Percentiles rank a stretch among this genome's conserved stretches.
Evolutionary conservation across 2,113 vertebrate species (phyloP).

Genomic region (Anser cygnoides): DNA sequence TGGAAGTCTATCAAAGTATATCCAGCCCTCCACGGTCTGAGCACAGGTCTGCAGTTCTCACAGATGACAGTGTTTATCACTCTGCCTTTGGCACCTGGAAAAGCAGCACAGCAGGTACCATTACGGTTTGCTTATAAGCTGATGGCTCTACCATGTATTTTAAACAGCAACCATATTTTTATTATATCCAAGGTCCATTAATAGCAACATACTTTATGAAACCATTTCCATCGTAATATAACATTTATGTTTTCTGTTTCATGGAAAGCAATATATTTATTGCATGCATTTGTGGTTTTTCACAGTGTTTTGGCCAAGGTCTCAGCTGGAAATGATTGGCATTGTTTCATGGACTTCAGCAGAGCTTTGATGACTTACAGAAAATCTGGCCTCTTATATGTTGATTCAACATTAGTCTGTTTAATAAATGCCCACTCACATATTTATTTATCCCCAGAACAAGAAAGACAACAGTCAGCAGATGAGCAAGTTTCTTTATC

Average conservation of each 20-base stretch:
- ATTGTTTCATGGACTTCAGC: constrained; percentile 6
- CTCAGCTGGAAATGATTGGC: background rate
- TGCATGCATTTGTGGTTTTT: background rate
- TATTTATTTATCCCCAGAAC: constrained; percentile 31
- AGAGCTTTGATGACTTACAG: constrained; percentile 38
- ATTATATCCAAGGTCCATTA: background rate
- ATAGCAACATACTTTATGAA: constrained; percentile 25
- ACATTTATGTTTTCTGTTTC: constrained; percentile 32
- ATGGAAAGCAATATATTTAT: background rate
- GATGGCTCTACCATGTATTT: background rate
- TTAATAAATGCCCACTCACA: constrained; percentile 11
- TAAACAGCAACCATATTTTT: constrained; percentile 8
- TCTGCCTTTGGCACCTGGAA: constrained; percentile 37
- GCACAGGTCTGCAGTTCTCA: constrained; percentile 15
- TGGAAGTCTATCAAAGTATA: constrained; percentile 7
- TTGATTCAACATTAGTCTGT: background rate
- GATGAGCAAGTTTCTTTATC: background rate
- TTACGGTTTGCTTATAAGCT: background rate
- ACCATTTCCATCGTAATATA: background rate
- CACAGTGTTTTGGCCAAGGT: background rate
- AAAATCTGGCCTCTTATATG: background rate
- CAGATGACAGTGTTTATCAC: constrained; percentile 26
- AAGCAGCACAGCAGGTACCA: constrained; percentile 19
- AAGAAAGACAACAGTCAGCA: constrained; percentile 1
- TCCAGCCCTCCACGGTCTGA: background rate